A percentile compares a stretch with the other conserved stretches of the same genome.
phyloP scores from a whole-genome alignment of 2,113 vertebrate species.

The Montifringilla adamsi region DNA sequence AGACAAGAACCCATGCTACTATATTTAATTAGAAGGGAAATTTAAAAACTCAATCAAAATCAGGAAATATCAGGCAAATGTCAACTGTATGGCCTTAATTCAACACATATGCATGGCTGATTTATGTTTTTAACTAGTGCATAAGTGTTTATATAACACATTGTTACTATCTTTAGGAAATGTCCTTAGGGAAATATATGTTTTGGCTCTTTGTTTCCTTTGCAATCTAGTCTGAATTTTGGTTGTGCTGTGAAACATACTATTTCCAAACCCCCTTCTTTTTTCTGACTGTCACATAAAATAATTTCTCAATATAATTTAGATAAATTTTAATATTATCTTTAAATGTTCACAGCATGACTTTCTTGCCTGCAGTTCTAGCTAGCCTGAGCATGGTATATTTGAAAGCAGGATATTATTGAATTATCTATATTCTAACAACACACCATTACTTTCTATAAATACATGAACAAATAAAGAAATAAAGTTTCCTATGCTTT shows the following conservation, averaged over 20 bases:
- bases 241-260: neutral
- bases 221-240: neutral
- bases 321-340: neutral
- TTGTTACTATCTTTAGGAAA: conserved; percentile 7
- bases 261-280: neutral
- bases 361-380: neutral
- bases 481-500: neutral
- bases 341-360: neutral
- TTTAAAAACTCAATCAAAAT: neutral
- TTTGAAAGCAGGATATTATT: neutral
- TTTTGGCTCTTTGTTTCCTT: neutral
- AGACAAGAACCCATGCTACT: neutral
- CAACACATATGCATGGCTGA: neutral
- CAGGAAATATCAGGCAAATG: conserved; percentile 6
- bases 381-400: neutral
- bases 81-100: neutral
- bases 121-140: neutral
- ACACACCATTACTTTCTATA: neutral
- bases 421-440: neutral
- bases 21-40: conserved; percentile 3
- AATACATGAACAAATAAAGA: neutral
- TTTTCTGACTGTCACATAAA: neutral
- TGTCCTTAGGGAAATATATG: neutral
- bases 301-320: neutral
- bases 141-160: neutral